Conservation (phyloP, 2,113 vertebrate genomes). For the Phylloscopus trochiloides region DNA sequence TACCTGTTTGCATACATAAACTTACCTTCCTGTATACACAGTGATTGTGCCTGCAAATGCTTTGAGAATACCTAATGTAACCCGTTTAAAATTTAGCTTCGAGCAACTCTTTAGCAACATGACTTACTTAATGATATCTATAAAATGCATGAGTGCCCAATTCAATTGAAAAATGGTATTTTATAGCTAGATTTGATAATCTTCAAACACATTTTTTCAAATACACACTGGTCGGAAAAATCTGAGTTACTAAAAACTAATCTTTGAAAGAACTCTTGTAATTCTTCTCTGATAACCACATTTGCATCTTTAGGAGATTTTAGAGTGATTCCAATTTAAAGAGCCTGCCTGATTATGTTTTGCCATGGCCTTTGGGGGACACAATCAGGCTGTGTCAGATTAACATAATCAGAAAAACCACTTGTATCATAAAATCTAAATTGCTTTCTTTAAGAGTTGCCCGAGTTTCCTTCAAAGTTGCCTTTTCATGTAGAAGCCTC, state of each 20-base stretch:
- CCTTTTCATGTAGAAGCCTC: not conserved
- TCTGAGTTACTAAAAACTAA: not conserved
- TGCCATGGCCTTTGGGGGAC: not conserved
- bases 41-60: not conserved
- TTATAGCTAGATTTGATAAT: not conserved
- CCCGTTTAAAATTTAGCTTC: not conserved
- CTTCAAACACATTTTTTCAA: not conserved
- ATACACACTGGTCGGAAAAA: not conserved
- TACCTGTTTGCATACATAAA: conserved; percentile 63
- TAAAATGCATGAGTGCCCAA: not conserved
- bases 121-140: not conserved
- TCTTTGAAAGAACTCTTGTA: not conserved
- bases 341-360: not conserved
- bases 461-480: not conserved
- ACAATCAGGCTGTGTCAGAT: not conserved
- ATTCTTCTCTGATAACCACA: not conserved
- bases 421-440: not conserved
- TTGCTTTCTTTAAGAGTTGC: not conserved
- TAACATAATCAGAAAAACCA: not conserved
- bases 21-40: conserved; percentile 18
- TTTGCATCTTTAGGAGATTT: not conserved
- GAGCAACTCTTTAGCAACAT: not conserved
- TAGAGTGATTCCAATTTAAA: not conserved
- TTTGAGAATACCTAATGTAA: not conserved
- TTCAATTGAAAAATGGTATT: not conserved